A percentile compares a stretch with the other conserved stretches of the same genome.
Evolutionary conservation across 2,888 invertebrate genomes (phyloP).

Genomic region (Temnothorax ravouxi): DNA sequence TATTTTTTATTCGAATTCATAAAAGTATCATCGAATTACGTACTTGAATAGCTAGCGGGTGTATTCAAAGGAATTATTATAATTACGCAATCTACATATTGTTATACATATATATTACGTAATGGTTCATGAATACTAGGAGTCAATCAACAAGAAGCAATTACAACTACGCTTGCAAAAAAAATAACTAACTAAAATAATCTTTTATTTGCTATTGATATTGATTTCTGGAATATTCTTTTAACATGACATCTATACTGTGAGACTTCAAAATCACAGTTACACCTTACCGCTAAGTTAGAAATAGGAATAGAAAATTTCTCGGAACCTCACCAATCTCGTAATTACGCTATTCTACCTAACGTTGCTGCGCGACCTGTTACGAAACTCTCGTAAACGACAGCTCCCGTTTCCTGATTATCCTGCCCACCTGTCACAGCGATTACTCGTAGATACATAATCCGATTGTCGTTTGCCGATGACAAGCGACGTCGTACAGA

Average conservation of each 20-base stretch:
- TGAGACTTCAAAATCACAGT: background rate
- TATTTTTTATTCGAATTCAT: background rate
- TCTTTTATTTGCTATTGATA: background rate
- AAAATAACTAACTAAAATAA: background rate
- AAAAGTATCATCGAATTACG: background rate
- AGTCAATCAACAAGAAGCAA: background rate
- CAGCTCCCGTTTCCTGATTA: conserved; percentile 69
- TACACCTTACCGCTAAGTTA: background rate
- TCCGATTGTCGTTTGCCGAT: conserved; percentile 75
- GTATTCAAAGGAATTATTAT: background rate
- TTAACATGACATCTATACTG: background rate
- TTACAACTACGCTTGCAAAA: background rate
- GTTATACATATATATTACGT: background rate
- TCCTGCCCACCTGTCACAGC: conserved; percentile 73
- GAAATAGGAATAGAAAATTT: conserved; percentile 42
- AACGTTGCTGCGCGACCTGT: conserved; percentile 37
- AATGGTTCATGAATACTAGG: background rate
- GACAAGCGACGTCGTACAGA: conserved; percentile 70
- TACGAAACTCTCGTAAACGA: conserved; percentile 62
- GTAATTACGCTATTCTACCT: conserved; percentile 57
- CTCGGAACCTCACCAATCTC: conserved; percentile 13
- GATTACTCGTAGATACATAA: conserved; percentile 75
- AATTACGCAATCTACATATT: background rate
- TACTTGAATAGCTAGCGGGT: too few relatives aligned
- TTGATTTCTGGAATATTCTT: background rate